Conservation (phyloP, 2,797 vertebrate species). For the Chrosomus eos region DNA sequence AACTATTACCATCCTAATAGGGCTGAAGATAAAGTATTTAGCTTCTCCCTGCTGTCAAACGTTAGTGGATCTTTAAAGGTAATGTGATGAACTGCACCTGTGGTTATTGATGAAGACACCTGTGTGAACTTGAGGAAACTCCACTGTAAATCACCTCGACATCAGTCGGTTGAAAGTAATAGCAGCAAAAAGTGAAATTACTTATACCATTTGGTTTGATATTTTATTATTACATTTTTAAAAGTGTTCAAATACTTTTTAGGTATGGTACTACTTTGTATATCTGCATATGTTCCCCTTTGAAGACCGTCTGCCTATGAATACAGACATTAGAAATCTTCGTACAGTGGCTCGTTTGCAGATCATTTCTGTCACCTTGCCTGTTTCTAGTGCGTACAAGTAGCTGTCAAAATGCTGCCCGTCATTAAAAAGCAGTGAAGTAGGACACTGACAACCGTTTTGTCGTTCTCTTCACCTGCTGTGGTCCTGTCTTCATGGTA, state of each 20-base stretch:
- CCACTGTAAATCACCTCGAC: background rate
- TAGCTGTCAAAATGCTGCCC: conserved; percentile 9
- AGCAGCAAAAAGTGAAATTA: background rate
- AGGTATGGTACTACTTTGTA: background rate
- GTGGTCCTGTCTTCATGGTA: conserved; percentile 27
- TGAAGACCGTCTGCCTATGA: background rate
- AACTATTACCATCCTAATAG: background rate
- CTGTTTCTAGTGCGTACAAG: background rate
- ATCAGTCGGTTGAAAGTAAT: background rate
- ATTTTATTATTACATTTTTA: background rate
- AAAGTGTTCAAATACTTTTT: background rate
- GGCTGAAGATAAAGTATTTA: background rate
- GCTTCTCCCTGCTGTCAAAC: background rate
- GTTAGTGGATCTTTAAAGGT: background rate
- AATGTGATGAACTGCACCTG: background rate
- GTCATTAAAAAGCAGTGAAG: conserved; percentile 13
- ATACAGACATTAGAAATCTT: background rate
- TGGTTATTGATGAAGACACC: background rate
- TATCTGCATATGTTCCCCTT: background rate
- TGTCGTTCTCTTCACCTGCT: conserved; percentile 21
- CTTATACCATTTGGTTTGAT: background rate
- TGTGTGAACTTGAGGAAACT: background rate
- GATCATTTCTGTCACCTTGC: background rate
- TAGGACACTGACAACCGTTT: conserved; percentile 1
- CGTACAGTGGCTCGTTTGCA: background rate